A percentile compares a stretch with the other conserved stretches of the same genome.
phyloP scores from a whole-genome alignment of 2,797 vertebrate species.

The Euphonia xanthogaster region DNA sequence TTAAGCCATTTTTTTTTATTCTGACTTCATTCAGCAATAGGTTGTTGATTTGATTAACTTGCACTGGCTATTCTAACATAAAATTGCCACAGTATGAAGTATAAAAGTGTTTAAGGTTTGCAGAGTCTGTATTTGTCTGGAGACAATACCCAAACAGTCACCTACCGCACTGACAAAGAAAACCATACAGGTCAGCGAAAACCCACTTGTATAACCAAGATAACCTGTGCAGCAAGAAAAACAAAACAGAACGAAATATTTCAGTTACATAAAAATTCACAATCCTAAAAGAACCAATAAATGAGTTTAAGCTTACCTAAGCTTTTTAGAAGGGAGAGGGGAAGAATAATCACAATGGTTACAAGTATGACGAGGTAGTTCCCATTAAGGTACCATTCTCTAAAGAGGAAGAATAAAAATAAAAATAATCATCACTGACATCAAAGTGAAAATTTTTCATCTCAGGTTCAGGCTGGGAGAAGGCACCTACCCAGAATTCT shows the following conservation, averaged over 20 bases:
- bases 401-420: constrained; percentile 61
- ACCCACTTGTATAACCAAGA: constrained; percentile 96
- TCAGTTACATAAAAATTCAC: constrained; percentile 10
- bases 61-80: not conserved
- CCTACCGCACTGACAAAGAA: constrained; percentile 94
- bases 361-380: constrained; percentile 96
- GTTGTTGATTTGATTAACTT: not conserved
- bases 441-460: not conserved
- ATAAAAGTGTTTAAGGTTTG: not conserved
- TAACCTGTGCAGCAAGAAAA: constrained; percentile 83
- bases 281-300: not conserved
- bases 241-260: not conserved
- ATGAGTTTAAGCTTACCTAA: constrained; percentile 81
- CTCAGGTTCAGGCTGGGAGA: not conserved
- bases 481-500: constrained; percentile 85
- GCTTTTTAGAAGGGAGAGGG: constrained; percentile 92
- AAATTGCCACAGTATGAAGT: not conserved
- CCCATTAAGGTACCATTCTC: constrained; percentile 95
- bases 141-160: not conserved
- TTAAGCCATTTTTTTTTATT: not conserved
- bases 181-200: constrained; percentile 96
- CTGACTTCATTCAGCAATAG: not conserved
- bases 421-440: not conserved
- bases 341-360: constrained; percentile 90
- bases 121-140: not conserved